A percentile compares a stretch with the other conserved stretches of the same genome.
These are phyloP conservation scores for Microcebus lehilahytsara DNA, from an alignment of 2,113 vertebrate species.

Conservation along the genomic window DNA sequence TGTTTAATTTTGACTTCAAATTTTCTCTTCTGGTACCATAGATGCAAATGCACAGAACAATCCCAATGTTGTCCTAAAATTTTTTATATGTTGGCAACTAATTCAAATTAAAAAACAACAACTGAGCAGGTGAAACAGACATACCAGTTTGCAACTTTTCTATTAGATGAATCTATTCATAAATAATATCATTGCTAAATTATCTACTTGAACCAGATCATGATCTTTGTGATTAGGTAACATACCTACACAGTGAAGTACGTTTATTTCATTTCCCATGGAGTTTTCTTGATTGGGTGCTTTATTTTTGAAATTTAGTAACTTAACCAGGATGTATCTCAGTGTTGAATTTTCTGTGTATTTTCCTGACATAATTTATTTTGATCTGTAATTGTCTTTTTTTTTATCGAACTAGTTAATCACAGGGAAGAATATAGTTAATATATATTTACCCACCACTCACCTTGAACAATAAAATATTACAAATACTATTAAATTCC, in stretches of 20 bases:
- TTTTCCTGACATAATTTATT: constrained; percentile 25
- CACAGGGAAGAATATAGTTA: neutral
- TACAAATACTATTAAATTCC: neutral
- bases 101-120: neutral
- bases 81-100: neutral
- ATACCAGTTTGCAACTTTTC: neutral
- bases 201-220: neutral
- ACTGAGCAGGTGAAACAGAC: neutral
- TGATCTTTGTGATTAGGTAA: neutral
- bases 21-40: neutral
- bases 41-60: neutral
- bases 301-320: constrained; percentile 33
- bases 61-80: neutral
- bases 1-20: neutral
- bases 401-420: neutral
- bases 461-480: neutral
- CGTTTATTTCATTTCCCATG: neutral
- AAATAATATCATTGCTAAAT: neutral
- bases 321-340: neutral
- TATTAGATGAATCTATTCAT: neutral
- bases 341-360: neutral
- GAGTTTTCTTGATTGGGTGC: constrained; percentile 15
- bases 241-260: neutral
- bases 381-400: neutral
- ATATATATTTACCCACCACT: neutral